A percentile compares a stretch with the other conserved stretches of the same genome.
These are phyloP conservation scores for Gymnoscelis rufifasciata DNA, from an alignment of 2,888 invertebrate genomes.

Conservation along the genomic window DNA sequence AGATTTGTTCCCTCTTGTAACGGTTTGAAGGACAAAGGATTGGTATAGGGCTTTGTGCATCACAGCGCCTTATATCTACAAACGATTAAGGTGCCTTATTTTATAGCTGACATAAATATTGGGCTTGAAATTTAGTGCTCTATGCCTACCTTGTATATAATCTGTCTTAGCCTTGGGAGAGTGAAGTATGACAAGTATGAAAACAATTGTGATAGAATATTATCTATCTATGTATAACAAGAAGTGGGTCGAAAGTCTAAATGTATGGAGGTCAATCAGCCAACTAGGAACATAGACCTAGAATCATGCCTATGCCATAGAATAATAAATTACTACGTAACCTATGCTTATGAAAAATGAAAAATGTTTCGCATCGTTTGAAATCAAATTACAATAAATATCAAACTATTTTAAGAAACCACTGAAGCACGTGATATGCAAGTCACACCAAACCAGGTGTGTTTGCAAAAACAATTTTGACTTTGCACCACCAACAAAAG, in stretches of 20 bases:
- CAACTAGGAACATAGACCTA: too few relatives aligned
- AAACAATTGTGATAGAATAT: too few relatives aligned
- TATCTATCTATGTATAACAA: too few relatives aligned
- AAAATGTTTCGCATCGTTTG: background rate
- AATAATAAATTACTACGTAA: too few relatives aligned
- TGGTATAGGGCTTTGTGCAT: background rate
- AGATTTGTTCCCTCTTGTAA: conserved; percentile 12
- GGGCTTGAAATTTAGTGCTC: background rate
- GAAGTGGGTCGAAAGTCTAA: too few relatives aligned
- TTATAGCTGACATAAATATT: background rate
- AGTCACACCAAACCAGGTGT: conserved; percentile 48
- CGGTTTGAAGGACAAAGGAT: conserved; percentile 3
- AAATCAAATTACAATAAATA: background rate
- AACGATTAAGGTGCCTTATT: too few relatives aligned
- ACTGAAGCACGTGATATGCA: conserved; percentile 8
- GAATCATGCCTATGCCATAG: too few relatives aligned
- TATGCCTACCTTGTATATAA: too few relatives aligned
- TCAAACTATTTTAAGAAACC: background rate
- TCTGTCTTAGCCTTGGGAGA: too few relatives aligned
- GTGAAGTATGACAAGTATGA: too few relatives aligned
- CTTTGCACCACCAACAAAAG: conserved; percentile 52
- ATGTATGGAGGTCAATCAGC: too few relatives aligned
- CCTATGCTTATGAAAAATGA: too few relatives aligned
- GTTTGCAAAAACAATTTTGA: conserved; percentile 53
- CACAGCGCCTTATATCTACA: background rate